Conservation (phyloP, 2,113 vertebrate species). For the Vanacampus margaritifer region DNA sequence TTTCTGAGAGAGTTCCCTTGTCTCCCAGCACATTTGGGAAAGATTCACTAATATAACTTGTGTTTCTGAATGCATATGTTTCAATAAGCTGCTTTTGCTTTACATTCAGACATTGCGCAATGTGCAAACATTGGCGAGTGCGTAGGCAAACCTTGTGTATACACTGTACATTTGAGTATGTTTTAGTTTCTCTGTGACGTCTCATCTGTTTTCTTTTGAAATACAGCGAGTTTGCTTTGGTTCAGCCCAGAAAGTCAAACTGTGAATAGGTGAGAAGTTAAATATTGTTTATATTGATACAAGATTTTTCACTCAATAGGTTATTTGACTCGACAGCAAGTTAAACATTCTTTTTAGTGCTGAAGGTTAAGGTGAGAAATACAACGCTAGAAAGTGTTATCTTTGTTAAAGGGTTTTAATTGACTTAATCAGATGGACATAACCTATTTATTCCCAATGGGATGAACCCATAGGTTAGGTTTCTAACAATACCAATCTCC, state of each 20-base stretch:
- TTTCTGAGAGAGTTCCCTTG: slow-evolving; percentile 32
- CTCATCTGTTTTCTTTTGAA: slow-evolving; percentile 28
- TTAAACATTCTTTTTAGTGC: slow-evolving; percentile 43
- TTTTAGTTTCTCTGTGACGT: slow-evolving; percentile 29
- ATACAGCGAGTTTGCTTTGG: slow-evolving; percentile 25
- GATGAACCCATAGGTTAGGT: slow-evolving; percentile 30
- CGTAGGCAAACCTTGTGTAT: slow-evolving; percentile 8
- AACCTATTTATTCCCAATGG: slow-evolving; percentile 26
- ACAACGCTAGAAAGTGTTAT: slow-evolving; percentile 40
- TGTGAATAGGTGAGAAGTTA: slow-evolving; percentile 39
- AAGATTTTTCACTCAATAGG: slow-evolving; percentile 34
- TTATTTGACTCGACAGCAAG: slow-evolving; percentile 46
- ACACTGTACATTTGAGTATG: slow-evolving; percentile 13
- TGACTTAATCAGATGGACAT: slow-evolving; percentile 39
- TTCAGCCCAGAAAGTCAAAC: slow-evolving; percentile 30
- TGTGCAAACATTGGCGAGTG: slow-evolving; percentile 12
- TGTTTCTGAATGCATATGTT: slow-evolving; percentile 18
- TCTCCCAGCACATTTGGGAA: slow-evolving; percentile 38
- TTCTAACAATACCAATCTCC: slow-evolving; percentile 36
- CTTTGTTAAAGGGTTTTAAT: slow-evolving; percentile 49
- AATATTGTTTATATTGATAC: slow-evolving; percentile 50
- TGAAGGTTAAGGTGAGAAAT: slow-evolving; percentile 22
- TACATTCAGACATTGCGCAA: slow-evolving; percentile 14
- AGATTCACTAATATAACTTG: slow-evolving; percentile 35
- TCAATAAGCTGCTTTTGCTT: slow-evolving; percentile 10